A percentile compares a stretch with the other conserved stretches of the same genome.
Evolutionary conservation across 1,140 invertebrate species (phyloP).

Genomic region (Drosophila seguyi): DNA sequence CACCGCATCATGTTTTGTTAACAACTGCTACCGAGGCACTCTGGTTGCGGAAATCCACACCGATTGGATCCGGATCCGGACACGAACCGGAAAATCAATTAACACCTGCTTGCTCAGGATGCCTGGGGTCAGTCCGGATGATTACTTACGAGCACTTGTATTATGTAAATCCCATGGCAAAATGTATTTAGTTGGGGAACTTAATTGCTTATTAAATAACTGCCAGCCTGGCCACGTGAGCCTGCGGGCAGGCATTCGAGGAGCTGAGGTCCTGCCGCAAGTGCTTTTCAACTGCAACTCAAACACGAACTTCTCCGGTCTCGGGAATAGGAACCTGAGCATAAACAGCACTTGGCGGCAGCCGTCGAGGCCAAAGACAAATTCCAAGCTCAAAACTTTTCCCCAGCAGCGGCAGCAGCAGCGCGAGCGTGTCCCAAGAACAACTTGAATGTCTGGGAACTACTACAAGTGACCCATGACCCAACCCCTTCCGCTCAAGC

Average conservation of each 20-base stretch:
- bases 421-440: neutral
- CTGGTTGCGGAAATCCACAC: neutral
- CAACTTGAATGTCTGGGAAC: constrained; percentile 17
- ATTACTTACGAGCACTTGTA: constrained; percentile 17
- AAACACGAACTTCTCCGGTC: constrained; percentile 40
- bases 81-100: constrained; percentile 27
- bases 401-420: constrained; percentile 7
- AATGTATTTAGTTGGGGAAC: constrained; percentile 53
- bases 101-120: constrained; percentile 3
- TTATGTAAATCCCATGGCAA: constrained; percentile 60
- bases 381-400: constrained; percentile 32
- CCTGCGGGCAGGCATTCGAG: constrained; percentile 5
- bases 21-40: constrained; percentile 3
- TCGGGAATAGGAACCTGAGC: constrained; percentile 13
- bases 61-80: neutral
- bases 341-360: constrained; percentile 34
- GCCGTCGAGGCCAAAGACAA: constrained; percentile 34
- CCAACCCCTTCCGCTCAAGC: neutral
- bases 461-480: constrained; percentile 30
- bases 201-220: constrained; percentile 81
- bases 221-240: constrained; percentile 35
- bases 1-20: constrained; percentile 25
- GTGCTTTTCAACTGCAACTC: constrained; percentile 45
- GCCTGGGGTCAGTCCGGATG: neutral
- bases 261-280: constrained; percentile 30